Percentiles rank a stretch among this genome's conserved stretches.
These are phyloP conservation scores for Dufourea novaeangliae DNA, from an alignment of 1,140 invertebrate species.

Conservation along the genomic window DNA sequence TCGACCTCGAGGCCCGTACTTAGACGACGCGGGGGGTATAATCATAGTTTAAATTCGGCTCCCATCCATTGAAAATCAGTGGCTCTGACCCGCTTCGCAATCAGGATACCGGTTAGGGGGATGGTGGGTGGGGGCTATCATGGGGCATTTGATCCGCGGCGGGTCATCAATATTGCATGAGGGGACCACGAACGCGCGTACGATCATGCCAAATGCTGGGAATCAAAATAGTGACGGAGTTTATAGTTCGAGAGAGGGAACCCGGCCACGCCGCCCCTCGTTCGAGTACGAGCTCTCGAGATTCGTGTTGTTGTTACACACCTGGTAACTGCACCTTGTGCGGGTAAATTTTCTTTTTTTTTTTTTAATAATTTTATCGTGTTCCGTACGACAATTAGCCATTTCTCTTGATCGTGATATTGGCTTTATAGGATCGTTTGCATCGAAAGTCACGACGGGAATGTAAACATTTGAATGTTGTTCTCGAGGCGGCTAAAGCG, in stretches of 20 bases:
- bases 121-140: slow-evolving; percentile 73
- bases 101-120: slow-evolving; percentile 76
- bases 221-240: slow-evolving; percentile 76
- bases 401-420: no score
- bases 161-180: slow-evolving; percentile 82
- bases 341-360: no score
- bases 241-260: slow-evolving; percentile 60
- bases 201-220: slow-evolving; percentile 76
- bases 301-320: slow-evolving; percentile 9
- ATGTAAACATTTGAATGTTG: neutral
- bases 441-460: neutral
- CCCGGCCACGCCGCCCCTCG: slow-evolving; percentile 7
- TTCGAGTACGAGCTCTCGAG: neutral
- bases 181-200: slow-evolving; percentile 72
- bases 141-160: slow-evolving; percentile 78
- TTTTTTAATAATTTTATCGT: no score
- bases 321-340: neutral
- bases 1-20: slow-evolving; percentile 78
- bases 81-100: slow-evolving; percentile 78
- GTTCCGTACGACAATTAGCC: no score
- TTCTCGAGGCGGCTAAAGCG: neutral
- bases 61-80: slow-evolving; percentile 82
- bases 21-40: slow-evolving; percentile 77
- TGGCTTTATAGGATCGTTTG: no score
- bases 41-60: slow-evolving; percentile 83